phyloP scores from a whole-genome alignment of 2,888 invertebrate genomes.

The Steinernema carpocapsae region DNA sequence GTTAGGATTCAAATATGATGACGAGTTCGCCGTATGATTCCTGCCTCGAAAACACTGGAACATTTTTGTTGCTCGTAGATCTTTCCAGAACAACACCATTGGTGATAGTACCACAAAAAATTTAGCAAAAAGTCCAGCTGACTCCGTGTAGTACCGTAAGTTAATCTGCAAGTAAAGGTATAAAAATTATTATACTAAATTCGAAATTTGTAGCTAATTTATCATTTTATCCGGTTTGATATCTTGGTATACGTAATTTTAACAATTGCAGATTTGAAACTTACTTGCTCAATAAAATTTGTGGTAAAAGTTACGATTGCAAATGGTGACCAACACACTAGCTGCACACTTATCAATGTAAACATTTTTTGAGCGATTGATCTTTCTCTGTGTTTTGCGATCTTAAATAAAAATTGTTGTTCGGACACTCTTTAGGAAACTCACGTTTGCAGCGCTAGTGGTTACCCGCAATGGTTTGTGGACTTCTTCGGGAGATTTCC shows the following conservation, averaged over 20 bases:
- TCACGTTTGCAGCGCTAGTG: background rate
- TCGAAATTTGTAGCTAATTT: too few relatives aligned
- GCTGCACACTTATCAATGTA: background rate
- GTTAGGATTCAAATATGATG: background rate
- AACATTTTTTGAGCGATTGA: conserved; percentile 21
- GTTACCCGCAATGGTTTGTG: background rate
- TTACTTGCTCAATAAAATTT: background rate
- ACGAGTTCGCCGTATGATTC: background rate
- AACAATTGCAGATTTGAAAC: background rate
- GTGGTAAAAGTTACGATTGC: conserved; percentile 3
- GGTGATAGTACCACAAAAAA: conserved; percentile 7
- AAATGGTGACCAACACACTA: conserved; percentile 11
- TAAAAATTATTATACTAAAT: too few relatives aligned
- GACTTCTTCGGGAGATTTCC: background rate
- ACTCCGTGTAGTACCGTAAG: background rate
- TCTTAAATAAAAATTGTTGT: background rate
- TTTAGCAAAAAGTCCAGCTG: conserved; percentile 6
- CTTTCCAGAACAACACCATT: conserved; percentile 7
- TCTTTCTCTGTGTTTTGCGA: background rate
- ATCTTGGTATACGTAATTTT: too few relatives aligned
- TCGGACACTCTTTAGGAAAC: background rate
- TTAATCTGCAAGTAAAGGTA: background rate
- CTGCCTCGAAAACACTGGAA: background rate
- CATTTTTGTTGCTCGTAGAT: background rate
- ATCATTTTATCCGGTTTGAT: too few relatives aligned